These are phyloP conservation scores for Labeo calbasu DNA, from an alignment of 2,797 vertebrate genomes.

Conservation along the genomic window DNA sequence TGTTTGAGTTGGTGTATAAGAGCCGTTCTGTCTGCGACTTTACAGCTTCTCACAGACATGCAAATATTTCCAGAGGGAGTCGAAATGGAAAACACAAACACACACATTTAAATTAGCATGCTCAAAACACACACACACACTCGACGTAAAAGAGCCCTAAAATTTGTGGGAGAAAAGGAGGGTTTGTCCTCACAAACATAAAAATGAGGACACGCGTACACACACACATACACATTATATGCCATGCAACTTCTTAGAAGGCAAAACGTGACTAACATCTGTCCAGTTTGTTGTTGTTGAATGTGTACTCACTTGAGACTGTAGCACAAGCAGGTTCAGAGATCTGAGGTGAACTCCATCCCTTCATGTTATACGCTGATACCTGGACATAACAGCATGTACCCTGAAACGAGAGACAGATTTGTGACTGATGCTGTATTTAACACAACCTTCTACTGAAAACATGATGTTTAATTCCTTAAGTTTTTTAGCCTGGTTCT, in stretches of 20 bases:
- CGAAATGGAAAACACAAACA: slow-evolving; percentile 85
- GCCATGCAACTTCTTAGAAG: not conserved
- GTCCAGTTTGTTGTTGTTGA: slow-evolving; percentile 1
- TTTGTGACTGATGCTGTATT: slow-evolving; percentile 1
- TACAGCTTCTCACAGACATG: slow-evolving; percentile 78
- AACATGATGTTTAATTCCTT: too few relatives aligned
- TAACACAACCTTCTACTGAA: too few relatives aligned
- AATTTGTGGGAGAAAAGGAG: slow-evolving; percentile 25
- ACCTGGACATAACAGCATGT: slow-evolving; percentile 85
- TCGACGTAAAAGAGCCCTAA: slow-evolving; percentile 59
- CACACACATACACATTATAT: slow-evolving; percentile 61
- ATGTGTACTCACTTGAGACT: slow-evolving; percentile 86
- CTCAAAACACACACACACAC: slow-evolving; percentile 65
- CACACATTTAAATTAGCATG: slow-evolving; percentile 80
- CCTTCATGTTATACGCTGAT: slow-evolving; percentile 93
- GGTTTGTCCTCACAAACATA: slow-evolving; percentile 31
- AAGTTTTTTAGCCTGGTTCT: too few relatives aligned
- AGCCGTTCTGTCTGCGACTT: slow-evolving; percentile 78
- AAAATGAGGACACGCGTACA: slow-evolving; percentile 31
- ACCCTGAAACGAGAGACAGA: slow-evolving; percentile 74
- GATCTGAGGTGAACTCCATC: slow-evolving; percentile 83
- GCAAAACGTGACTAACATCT: not conserved
- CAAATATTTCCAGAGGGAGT: slow-evolving; percentile 85
- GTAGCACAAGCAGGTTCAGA: slow-evolving; percentile 82
- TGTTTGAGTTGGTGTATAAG: slow-evolving; percentile 76